Conservation (phyloP, 2,113 vertebrate species). For the Macaca fascicularis region DNA sequence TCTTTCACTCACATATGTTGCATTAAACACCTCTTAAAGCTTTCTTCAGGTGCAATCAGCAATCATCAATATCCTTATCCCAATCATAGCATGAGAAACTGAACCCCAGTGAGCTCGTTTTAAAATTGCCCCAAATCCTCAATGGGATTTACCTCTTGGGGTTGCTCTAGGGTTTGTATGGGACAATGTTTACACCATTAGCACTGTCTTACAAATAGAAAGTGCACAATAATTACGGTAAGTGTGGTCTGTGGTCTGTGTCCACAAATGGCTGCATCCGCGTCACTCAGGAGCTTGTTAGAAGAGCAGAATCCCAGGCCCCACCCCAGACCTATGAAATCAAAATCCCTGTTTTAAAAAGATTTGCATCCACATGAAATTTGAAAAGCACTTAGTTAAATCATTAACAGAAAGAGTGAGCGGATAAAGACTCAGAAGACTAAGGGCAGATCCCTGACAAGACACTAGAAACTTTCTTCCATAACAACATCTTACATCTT, state of each 20-base stretch:
- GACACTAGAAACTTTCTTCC: neutral
- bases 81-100: neutral
- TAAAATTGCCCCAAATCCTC: neutral
- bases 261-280: too few relatives aligned
- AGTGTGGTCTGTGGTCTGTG: neutral
- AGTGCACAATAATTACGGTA: neutral
- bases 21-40: too few relatives aligned
- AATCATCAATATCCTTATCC: neutral
- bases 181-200: too few relatives aligned
- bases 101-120: neutral
- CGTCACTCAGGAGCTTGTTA: neutral
- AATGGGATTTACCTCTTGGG: neutral
- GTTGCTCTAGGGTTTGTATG: neutral
- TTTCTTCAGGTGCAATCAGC: neutral
- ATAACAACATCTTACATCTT: neutral
- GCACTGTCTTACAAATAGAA: neutral
- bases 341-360: neutral
- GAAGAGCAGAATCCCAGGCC: neutral
- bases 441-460: neutral
- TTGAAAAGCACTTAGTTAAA: neutral
- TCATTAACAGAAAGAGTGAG: neutral
- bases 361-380: neutral
- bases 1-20: neutral
- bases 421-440: neutral
- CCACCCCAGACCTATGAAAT: neutral